phyloP scores from a whole-genome alignment of 1,140 invertebrate species.

The Neodiprion fabricii region DNA sequence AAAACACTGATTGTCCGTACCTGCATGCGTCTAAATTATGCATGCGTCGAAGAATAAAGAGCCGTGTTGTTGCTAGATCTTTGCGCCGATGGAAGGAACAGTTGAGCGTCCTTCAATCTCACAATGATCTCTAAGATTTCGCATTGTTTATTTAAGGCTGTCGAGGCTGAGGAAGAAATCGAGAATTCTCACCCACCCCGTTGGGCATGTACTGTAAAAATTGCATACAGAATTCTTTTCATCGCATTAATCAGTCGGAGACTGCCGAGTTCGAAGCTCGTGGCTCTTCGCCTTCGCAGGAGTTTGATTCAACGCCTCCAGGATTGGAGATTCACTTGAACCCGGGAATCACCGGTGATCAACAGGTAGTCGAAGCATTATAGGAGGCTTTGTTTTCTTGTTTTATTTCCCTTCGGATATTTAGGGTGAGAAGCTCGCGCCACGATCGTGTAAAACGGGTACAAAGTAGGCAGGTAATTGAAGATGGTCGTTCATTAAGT shows the following conservation, averaged over 20 bases:
- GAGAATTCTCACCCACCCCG: no score
- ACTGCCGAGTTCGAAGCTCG: no score
- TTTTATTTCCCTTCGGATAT: neutral
- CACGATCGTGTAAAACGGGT: neutral
- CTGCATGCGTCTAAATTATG: neutral
- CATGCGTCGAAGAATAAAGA: neutral
- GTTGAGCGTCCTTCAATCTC: no score
- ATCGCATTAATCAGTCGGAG: no score
- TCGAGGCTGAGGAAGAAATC: no score
- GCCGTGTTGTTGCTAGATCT: neutral
- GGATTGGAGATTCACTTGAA: neutral
- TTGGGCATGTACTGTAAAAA: no score
- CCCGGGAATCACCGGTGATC: neutral
- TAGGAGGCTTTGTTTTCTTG: neutral
- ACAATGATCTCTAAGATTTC: no score
- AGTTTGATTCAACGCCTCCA: no score
- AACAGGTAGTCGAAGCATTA: neutral
- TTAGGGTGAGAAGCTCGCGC: neutral
- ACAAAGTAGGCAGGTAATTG: neutral
- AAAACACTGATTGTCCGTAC: neutral
- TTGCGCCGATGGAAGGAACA: no score
- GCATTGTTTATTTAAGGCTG: no score
- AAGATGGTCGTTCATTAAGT: neutral
- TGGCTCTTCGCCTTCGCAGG: no score
- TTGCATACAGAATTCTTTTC: no score